Percentiles rank a stretch among this genome's conserved stretches.
Evolutionary conservation across 2,113 vertebrate species (phyloP).

Genomic region (Eptesicus fuscus): DNA sequence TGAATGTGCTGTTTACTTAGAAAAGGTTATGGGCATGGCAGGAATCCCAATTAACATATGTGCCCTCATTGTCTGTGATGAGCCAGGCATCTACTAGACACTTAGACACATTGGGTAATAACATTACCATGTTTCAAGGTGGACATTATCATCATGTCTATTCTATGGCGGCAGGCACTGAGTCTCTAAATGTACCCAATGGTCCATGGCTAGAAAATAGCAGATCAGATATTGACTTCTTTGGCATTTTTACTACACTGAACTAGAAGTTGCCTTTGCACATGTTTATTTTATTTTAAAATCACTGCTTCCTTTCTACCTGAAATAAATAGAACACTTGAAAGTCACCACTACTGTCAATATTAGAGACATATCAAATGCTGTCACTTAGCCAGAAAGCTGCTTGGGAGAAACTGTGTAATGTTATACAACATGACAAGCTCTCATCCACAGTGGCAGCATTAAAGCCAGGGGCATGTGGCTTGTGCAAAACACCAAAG

Average conservation of each 20-base stretch:
- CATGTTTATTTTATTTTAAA: slow-evolving; percentile 61
- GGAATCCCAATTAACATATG: background rate
- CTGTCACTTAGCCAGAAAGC: slow-evolving; percentile 70
- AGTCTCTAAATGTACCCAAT: background rate
- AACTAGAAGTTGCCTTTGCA: slow-evolving; percentile 40
- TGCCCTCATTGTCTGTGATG: background rate
- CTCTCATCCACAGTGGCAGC: slow-evolving; percentile 49
- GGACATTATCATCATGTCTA: background rate
- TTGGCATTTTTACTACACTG: slow-evolving; percentile 9
- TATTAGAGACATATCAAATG: slow-evolving; percentile 63
- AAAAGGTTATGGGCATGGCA: background rate
- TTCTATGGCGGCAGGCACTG: background rate
- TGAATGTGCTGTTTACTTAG: background rate
- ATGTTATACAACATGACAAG: slow-evolving; percentile 71
- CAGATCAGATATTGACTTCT: background rate
- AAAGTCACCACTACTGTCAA: slow-evolving; percentile 67
- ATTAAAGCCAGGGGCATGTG: slow-evolving; percentile 54
- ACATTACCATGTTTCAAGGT: background rate
- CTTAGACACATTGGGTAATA: background rate
- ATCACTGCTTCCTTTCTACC: slow-evolving; percentile 11
- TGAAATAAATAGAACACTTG: slow-evolving; percentile 68
- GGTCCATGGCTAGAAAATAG: background rate
- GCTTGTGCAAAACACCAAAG: slow-evolving; percentile 64
- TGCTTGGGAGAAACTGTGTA: slow-evolving; percentile 61
- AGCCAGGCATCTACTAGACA: background rate